A percentile compares a stretch with the other conserved stretches of the same genome.
Conservation (phyloP, 2,888 invertebrate species). For the Gisinianus flammeolus region DNA sequence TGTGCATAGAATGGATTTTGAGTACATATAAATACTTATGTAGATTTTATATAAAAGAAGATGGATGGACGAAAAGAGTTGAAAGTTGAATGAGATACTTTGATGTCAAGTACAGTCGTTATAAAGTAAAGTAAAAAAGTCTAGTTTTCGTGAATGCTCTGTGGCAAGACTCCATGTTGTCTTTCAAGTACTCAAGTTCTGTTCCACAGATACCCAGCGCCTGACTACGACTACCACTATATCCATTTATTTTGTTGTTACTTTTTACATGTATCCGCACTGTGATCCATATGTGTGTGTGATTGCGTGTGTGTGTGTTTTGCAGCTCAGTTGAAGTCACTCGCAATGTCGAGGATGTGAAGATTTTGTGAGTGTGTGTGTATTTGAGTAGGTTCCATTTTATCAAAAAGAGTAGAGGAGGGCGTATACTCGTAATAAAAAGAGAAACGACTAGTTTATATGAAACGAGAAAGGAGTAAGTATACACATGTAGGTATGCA, state of each 20-base stretch:
- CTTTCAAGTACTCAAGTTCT: background rate
- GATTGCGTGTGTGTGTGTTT: conserved; percentile 14
- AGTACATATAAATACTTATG: background rate
- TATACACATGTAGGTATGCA: conserved; percentile 11
- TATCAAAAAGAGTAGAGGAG: conserved; percentile 19
- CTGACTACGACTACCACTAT: no score
- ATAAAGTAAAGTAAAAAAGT: conserved; percentile 15
- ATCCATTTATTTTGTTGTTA: background rate
- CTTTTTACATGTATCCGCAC: background rate
- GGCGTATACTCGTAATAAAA: conserved; percentile 24
- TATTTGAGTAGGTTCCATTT: conserved; percentile 23
- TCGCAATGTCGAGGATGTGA: conserved; percentile 1
- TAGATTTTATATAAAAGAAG: background rate
- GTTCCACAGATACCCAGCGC: background rate
- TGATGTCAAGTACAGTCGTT: conserved; percentile 57
- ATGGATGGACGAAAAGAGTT: conserved; percentile 16
- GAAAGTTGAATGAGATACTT: conserved; percentile 47
- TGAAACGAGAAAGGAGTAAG: no score
- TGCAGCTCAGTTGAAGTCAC: conserved; percentile 22
- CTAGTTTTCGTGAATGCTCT: conserved; percentile 1
- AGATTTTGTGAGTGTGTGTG: background rate
- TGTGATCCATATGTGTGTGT: conserved; percentile 24
- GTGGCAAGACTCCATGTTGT: background rate
- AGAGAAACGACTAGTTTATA: background rate
- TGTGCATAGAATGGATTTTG: background rate